Base-by-base conservation (phyloP, 23 tunicate species). In the Halocynthia roretzi region DNA sequence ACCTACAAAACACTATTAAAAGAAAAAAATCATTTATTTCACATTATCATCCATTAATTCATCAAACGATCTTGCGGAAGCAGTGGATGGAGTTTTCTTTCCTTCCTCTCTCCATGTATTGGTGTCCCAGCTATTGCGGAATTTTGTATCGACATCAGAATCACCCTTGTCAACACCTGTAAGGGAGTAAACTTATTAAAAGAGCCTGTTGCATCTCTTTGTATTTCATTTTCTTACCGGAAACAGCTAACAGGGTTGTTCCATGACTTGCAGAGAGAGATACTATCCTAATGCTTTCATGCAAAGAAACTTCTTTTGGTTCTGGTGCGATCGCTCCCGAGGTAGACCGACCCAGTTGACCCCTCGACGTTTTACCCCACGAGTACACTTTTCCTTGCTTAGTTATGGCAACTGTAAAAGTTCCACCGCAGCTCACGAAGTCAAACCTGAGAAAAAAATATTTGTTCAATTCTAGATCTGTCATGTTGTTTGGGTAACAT, bases 71-170 rank as follows among this genome's bases (percentile, higher is more conserved):
- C 44, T 31, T 31, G 44, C 4, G 44, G 44, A 31, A 31, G 44
- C 44, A 31, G 90, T 82, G 2, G 64, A 1, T 64, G 85, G 79
- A 6, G 90, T 31, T 56, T 81, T 91, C 62, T 85, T 91, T 23
- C 90, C 87, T 85, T 91, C 97, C 65, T 91, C 97, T 49, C 97
- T 71, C 97, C 97, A 91, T 6, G 90, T 91, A 51, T 77, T 85
- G 40, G 97, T 91, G 68, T 81, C 97, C 97, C 97, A 91, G 67
- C 97, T 91, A 49, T 85, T 72, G 12, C 97, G 83, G 54, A 91
- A 91, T 57, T 91, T 85, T 0, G 82, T 80, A 21, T 91, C 97
- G 17, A 63, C 23, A 75, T 75, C 78, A 10, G 84, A 85, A 77
- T 81, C 78, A 22, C 18, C 31, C 5, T 74, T 74, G 64, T 74